Evolutionary conservation across 2,797 vertebrate species (phyloP).

Genomic region (Crocodylus rhombifer): DNA sequence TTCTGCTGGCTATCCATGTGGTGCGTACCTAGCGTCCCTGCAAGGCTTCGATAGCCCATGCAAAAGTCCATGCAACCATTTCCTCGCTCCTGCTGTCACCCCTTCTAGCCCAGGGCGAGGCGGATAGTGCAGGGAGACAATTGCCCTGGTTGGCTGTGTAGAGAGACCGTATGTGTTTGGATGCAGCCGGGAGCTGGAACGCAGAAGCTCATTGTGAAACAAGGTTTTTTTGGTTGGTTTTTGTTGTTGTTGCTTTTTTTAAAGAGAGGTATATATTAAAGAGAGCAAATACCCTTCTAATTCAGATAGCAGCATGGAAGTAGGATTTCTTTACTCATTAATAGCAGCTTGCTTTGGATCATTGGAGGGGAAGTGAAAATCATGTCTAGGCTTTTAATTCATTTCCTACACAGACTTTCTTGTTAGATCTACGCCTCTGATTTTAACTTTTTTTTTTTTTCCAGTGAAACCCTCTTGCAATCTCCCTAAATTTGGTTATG

Average conservation of each 20-base stretch:
- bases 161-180: too few species aligned
- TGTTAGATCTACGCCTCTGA: slow-evolving; percentile 35
- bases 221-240: background rate
- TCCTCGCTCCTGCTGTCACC: too few species aligned
- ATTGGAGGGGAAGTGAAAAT: background rate
- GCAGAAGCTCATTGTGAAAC: background rate
- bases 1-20: too few species aligned
- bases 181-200: rapidly evolving
- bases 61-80: too few species aligned
- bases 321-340: background rate
- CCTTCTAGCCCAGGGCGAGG: too few species aligned
- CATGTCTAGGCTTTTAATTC: background rate
- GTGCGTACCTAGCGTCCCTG: too few species aligned
- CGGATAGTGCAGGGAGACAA: too few species aligned
- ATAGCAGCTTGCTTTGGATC: background rate
- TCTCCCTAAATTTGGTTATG: slow-evolving; percentile 69
- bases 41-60: too few species aligned
- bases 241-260: background rate
- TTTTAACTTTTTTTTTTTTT: slow-evolving; percentile 35
- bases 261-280: background rate
- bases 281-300: background rate
- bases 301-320: background rate
- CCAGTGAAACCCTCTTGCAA: slow-evolving; percentile 6
- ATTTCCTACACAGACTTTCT: slow-evolving; percentile 60
- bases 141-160: too few species aligned